These are phyloP conservation scores for Cataglyphis albicans DNA, from an alignment of 2,888 invertebrate genomes.

Conservation along the genomic window DNA sequence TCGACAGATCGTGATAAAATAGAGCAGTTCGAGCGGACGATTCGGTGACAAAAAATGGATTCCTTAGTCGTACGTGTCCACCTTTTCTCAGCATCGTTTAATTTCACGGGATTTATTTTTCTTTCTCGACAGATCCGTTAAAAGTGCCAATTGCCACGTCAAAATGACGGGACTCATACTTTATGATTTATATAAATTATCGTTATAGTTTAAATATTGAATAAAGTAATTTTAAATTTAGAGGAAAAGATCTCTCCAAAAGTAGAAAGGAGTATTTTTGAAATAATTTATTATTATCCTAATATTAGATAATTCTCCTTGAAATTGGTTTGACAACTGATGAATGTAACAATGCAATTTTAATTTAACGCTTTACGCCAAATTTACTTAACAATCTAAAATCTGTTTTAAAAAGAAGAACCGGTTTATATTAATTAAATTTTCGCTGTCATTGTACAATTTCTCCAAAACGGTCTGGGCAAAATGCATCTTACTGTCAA, in stretches of 20 bases:
- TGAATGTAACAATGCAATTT: neutral
- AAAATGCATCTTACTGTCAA: conserved; percentile 21
- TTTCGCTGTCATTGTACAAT: neutral
- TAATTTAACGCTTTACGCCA: neutral
- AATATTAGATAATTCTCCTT: neutral
- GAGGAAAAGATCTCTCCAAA: neutral
- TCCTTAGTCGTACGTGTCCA: conserved; percentile 40
- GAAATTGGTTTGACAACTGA: neutral
- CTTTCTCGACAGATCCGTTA: conserved; percentile 10
- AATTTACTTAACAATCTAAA: neutral
- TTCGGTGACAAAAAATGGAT: conserved; percentile 52
- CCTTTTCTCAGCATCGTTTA: conserved; percentile 48
- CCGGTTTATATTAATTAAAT: neutral
- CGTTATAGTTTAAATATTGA: neutral
- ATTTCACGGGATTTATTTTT: conserved; percentile 51
- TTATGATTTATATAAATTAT: neutral
- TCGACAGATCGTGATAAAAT: conserved; percentile 73
- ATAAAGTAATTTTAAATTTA: neutral
- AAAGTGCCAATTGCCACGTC: conserved; percentile 17
- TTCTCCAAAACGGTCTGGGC: neutral
- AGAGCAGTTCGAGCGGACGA: conserved; percentile 54
- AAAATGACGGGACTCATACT: neutral
- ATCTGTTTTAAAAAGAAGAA: neutral
- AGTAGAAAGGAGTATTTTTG: neutral
- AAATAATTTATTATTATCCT: neutral